Base-by-base conservation (phyloP, 2,888 invertebrate species). In the Philopedon plagiatum region DNA sequence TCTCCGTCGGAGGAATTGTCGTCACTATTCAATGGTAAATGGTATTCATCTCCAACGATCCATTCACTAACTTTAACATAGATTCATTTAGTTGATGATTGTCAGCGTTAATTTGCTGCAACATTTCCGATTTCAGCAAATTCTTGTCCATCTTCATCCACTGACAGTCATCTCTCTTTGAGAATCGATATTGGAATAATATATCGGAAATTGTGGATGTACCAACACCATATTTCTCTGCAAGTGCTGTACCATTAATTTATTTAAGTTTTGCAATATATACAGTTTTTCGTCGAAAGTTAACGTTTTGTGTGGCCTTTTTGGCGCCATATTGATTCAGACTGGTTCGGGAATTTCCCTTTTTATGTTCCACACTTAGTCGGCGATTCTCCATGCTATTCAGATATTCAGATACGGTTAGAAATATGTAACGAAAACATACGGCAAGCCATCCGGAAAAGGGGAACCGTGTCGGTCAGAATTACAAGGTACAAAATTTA, bases 41-140 rank as follows among this genome's bases (percentile, higher is more conserved):
- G 23, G 19, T 41, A 39, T 21, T 60, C 21, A 37, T 60, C 60
- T 18, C 60, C 41, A 21, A 18, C 29, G 37, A 60, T 41, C 60
- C 60, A 60, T 41, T 60, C 26, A 39, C 2, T 37, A 18, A 39
- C 41, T 39, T 60, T n/a, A n/a, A n/a, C n/a, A n/a, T 41, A 1
- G 18, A 60, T 39, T 60, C 29, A 5, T 13, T 29, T 4, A 18
- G 54, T 23, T 19, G 29, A n/a, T 8, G 1, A 34, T 56, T 18
- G 3, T 29, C 56, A 26, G 54, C 5, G 54, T 4, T 26, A 54
- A 26, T n/a, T n/a, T 7, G 15, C 23, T 1, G 54, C 18, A 49
- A 19, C 15, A 54, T 54, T 54, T 21, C 54, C 23, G 13, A 54
- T 54, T 54, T 54, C 23, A 54, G 54, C 5, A 19, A 54, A 23